Percentiles rank a stretch among this genome's conserved stretches.
Conservation (phyloP, 2,113 vertebrate genomes). For the Hiodon alosoides region DNA sequence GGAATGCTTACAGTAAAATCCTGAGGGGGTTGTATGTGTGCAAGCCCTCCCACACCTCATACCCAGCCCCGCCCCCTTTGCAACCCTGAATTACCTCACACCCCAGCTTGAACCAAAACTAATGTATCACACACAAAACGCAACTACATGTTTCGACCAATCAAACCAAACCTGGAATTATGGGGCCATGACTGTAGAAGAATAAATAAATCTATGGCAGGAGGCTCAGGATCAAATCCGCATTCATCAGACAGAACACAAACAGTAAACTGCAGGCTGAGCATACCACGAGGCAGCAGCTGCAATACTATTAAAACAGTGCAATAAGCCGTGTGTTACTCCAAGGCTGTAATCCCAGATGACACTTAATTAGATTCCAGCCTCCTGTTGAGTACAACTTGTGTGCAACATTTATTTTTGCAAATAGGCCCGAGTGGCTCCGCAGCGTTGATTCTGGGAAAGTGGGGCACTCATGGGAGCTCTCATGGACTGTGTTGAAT, state of each 20-base stretch:
- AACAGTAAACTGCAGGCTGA: not conserved
- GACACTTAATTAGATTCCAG: conserved; percentile 24
- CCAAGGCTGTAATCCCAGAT: conserved; percentile 16
- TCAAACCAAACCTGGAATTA: too few relatives aligned
- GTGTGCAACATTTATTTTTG: conserved; percentile 20
- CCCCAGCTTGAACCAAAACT: too few relatives aligned
- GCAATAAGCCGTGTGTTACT: not conserved
- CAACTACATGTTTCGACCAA: too few relatives aligned
- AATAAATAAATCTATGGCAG: not conserved
- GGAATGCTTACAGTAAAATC: too few relatives aligned
- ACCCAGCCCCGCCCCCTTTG: too few relatives aligned
- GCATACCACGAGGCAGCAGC: not conserved
- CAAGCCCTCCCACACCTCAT: too few relatives aligned
- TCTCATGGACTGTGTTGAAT: too few relatives aligned
- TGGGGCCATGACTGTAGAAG: not conserved
- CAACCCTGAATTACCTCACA: too few relatives aligned
- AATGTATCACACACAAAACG: too few relatives aligned
- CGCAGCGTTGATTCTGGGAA: not conserved
- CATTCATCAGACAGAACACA: not conserved
- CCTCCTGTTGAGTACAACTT: conserved; percentile 20
- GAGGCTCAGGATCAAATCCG: not conserved
- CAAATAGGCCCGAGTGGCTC: conserved; percentile 11
- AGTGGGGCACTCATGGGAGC: not conserved
- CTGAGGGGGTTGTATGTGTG: too few relatives aligned
- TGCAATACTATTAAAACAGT: not conserved